A percentile compares a stretch with the other conserved stretches of the same genome.
These are phyloP conservation scores for Terebella lapidaria DNA, from an alignment of 2,888 invertebrate species.

Conservation along the genomic window DNA sequence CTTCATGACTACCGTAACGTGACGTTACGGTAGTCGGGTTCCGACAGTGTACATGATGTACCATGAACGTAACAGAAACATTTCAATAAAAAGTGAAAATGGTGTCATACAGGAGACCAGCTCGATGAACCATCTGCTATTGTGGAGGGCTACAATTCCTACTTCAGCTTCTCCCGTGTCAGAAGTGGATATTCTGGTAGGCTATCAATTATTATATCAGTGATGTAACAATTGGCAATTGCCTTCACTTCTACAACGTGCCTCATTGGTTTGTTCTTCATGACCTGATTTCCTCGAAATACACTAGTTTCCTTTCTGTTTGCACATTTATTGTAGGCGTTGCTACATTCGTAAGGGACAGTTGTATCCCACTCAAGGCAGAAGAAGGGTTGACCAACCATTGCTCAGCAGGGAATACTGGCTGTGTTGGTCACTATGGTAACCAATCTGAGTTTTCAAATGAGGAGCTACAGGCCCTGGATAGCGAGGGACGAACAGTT, in stretches of 20 bases:
- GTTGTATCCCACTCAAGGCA: constrained; percentile 49
- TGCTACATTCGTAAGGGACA: constrained; percentile 54
- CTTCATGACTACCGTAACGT: not conserved
- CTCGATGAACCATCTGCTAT: constrained; percentile 54
- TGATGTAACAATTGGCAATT: not conserved
- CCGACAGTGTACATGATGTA: no score
- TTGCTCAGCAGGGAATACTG: constrained; percentile 19
- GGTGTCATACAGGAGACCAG: constrained; percentile 54
- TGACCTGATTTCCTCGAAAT: no score
- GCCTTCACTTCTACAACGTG: not conserved
- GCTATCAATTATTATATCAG: no score
- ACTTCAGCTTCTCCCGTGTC: constrained; percentile 55
- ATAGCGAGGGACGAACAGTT: constrained; percentile 56
- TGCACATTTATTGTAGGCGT: constrained; percentile 47
- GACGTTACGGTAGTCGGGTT: not conserved
- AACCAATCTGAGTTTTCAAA: constrained; percentile 40
- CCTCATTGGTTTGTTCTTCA: no score
- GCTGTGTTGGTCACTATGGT: constrained; percentile 44
- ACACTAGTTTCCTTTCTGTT: no score
- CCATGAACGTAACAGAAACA: no score
- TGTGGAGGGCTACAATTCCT: constrained; percentile 56
- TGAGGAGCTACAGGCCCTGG: constrained; percentile 51
- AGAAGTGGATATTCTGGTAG: constrained; percentile 57
- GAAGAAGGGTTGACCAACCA: constrained; percentile 54
- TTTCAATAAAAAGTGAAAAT: no score